Conservation (phyloP, 2,113 vertebrate species). For the Melanerpes aurifrons region DNA sequence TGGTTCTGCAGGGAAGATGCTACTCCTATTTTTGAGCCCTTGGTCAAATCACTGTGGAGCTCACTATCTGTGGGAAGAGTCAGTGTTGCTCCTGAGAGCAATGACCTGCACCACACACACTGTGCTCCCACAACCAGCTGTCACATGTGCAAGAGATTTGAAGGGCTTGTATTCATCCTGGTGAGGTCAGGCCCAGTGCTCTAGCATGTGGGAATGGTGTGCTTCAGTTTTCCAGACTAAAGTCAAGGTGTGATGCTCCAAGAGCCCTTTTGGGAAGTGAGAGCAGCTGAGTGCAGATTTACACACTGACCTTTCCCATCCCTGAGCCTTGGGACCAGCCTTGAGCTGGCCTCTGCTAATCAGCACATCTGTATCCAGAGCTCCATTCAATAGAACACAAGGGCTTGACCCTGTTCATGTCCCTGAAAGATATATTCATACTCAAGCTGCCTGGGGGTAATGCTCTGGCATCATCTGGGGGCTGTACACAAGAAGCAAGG, state of each 20-base stretch:
- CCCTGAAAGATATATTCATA: background rate
- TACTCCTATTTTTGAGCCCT: background rate
- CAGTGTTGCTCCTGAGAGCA: background rate
- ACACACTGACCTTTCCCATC: background rate
- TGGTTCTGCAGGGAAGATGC: background rate
- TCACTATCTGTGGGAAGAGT: fast-evolving
- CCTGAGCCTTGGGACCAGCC: fast-evolving
- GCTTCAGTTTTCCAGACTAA: background rate
- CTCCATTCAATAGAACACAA: background rate
- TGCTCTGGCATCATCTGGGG: background rate
- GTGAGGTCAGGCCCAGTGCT: background rate
- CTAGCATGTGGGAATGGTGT: fast-evolving
- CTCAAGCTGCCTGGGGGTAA: background rate
- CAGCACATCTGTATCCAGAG: background rate
- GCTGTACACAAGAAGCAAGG: background rate
- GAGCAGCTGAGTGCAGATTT: background rate
- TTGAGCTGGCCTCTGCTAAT: background rate
- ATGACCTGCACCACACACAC: background rate
- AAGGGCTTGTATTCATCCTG: background rate
- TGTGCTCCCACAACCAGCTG: background rate
- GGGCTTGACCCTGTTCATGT: background rate
- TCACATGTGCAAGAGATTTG: fast-evolving
- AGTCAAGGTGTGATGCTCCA: background rate
- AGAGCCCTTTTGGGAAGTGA: background rate
- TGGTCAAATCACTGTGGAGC: background rate